A percentile compares a stretch with the other conserved stretches of the same genome.
These are phyloP conservation scores for Megaustenia siamemsis DNA, from an alignment of 2,888 invertebrate genomes.

Conservation along the genomic window DNA sequence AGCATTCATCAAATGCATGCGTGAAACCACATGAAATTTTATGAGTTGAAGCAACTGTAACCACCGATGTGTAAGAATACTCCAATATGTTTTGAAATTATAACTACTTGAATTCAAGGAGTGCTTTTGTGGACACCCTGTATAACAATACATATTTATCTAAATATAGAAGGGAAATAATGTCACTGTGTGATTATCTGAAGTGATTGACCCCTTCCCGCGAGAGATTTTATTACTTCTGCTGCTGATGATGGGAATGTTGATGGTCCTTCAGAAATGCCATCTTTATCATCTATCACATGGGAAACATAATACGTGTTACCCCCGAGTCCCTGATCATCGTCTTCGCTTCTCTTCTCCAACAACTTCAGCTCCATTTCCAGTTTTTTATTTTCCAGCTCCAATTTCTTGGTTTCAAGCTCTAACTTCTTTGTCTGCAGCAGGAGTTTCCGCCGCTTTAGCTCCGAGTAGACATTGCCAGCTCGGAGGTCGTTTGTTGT, in stretches of 20 bases:
- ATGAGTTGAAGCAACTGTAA: too few relatives aligned
- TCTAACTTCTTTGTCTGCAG: constrained; percentile 49
- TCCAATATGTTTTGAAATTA: too few relatives aligned
- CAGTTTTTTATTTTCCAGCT: constrained; percentile 48
- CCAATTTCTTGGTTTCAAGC: constrained; percentile 44
- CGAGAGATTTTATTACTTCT: constrained; percentile 50
- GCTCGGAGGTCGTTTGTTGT: constrained; percentile 31
- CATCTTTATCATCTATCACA: constrained; percentile 52
- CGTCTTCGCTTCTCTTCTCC: constrained; percentile 48
- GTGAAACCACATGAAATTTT: too few relatives aligned
- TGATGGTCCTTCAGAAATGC: constrained; percentile 25
- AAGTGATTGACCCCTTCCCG: constrained; percentile 50
- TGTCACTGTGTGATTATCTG: constrained; percentile 50
- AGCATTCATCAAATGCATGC: too few relatives aligned
- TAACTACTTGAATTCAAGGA: too few relatives aligned
- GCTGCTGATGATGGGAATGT: constrained; percentile 49
- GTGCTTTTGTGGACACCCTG: too few relatives aligned
- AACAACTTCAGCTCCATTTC: constrained; percentile 49
- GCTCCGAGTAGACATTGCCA: constrained; percentile 19
- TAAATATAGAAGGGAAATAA: too few relatives aligned
- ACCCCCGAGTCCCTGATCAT: constrained; percentile 28
- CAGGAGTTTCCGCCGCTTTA: constrained; percentile 34
- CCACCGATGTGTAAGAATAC: too few relatives aligned
- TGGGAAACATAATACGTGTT: constrained; percentile 53
- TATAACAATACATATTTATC: too few relatives aligned